Evolutionary conservation across 1,140 invertebrate genomes (phyloP), one percentile per base, ranked within the genome.

Genomic region (Aphelenchoides fujianensis): DNA sequence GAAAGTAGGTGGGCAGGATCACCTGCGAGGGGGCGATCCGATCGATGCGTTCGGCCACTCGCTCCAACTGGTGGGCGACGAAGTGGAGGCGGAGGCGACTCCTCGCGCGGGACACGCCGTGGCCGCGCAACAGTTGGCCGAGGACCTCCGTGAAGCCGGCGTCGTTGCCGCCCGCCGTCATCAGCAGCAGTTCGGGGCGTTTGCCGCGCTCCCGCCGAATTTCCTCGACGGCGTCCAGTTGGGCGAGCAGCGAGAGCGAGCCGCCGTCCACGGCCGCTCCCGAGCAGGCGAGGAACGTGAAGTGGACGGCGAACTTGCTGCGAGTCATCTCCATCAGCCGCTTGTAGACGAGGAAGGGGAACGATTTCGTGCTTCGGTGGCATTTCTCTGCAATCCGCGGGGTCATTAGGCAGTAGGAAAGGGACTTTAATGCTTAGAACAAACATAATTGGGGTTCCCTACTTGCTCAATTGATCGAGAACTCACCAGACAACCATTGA

Each of bases 301-400:
- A 72, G 41, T 72, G 70, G 30, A 72, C 2, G 28, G 54, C 70
- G 12, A 54, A 73, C 12, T 3, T 12, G 0, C 74, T 34, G 37
- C 19, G 31, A 35, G 28, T 23, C 72, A 68, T 27, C 30, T 23
- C 28, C n/a, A 59, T n/a, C 3, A 74, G 28, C 28, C 62, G 32
- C 36, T 72, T 16, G 30, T 72, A 72, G 16, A 72, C 12, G 27
- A 59, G 71, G 70, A 30, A 72, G 0, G 70, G 70, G 28, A 37
- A 72, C 3, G 70, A 74, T 32, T 63, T 71, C 9, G 31, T 55
- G 34, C 70, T 72, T 19, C 70, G 70, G 48, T 72, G 70, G 41
- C 70, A 72, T 28, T 36, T 53, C 62, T 74, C 70, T 73, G 70
- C 16, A 67, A n/a, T n/a, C n/a, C n/a, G n/a, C n/a, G n/a, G n/a